Evolutionary conservation across 2,797 vertebrate genomes (phyloP).

Genomic region (Spea hammondii): DNA sequence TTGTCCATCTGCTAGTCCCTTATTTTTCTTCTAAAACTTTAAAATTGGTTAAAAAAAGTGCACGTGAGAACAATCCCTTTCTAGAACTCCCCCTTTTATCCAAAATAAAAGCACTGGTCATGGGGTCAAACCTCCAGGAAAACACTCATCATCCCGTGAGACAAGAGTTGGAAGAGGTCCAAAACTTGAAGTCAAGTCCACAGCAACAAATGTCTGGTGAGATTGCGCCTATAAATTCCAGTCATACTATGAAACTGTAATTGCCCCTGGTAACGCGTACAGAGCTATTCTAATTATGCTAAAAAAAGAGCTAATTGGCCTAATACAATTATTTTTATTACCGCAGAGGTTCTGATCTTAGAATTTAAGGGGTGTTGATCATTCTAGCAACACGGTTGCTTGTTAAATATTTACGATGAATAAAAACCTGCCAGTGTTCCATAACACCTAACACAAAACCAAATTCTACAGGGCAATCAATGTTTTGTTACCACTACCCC

Average conservation of each 20-base stretch:
- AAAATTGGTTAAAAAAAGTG: conserved; percentile 13
- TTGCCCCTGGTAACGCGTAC: conserved; percentile 27
- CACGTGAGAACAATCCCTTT: conserved; percentile 25
- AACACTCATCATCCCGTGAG: conserved; percentile 42
- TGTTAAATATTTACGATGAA: no score
- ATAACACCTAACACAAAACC: no score
- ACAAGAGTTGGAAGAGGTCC: conserved; percentile 27
- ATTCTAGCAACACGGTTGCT: not conserved
- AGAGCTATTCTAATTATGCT: not conserved
- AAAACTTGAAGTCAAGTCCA: conserved; percentile 29
- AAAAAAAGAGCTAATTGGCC: conserved; percentile 13
- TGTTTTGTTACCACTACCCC: no score
- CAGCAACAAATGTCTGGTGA: conserved; percentile 19
- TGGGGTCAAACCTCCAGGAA: conserved; percentile 40
- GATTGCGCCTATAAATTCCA: conserved; percentile 32
- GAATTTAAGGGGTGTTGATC: conserved; percentile 8
- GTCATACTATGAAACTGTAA: conserved; percentile 20
- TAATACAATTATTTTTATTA: conserved; percentile 2
- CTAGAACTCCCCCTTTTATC: conserved; percentile 17
- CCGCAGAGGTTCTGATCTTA: conserved; percentile 17
- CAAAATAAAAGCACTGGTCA: conserved; percentile 33
- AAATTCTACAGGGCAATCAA: no score
- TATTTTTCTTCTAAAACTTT: conserved; percentile 14
- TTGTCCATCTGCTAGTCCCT: conserved; percentile 27
- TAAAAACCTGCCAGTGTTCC: no score